A percentile compares a stretch with the other conserved stretches of the same genome.
Conservation (phyloP, 2,797 vertebrate genomes). For the Sardinella longiceps region DNA sequence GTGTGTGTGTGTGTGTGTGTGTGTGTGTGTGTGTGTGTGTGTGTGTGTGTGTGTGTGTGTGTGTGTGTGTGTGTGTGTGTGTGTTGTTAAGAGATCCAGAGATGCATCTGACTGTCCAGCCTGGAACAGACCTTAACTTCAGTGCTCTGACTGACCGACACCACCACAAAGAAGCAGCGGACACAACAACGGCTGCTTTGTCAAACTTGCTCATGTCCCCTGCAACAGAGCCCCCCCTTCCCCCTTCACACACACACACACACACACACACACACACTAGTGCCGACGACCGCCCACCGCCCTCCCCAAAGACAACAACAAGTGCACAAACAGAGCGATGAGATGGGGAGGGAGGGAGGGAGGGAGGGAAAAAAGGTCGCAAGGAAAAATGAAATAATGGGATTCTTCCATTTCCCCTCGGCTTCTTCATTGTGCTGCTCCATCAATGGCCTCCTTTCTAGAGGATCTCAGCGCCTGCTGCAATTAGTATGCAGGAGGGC, state of each 20-base stretch:
- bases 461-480: conserved; percentile 33
- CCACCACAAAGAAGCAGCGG: not conserved
- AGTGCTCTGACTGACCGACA: not conserved
- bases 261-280: not conserved
- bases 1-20: too few species aligned
- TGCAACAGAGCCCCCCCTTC: not conserved
- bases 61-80: not conserved
- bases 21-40: not conserved
- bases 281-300: conserved; percentile 31
- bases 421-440: conserved; percentile 71
- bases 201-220: not conserved
- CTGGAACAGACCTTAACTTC: conserved; percentile 2
- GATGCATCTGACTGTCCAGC: not conserved
- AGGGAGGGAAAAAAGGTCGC: conserved; percentile 55
- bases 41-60: too few species aligned
- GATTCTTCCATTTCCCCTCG: conserved; percentile 68
- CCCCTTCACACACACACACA: not conserved
- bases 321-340: conserved; percentile 64
- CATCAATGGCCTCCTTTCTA: conserved; percentile 75
- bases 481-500: conserved; percentile 74
- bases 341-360: too few species aligned
- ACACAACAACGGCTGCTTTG: not conserved
- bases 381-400: conserved; percentile 70
- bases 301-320: conserved; percentile 64
- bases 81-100: not conserved